phyloP scores from a whole-genome alignment of 2,888 invertebrate species.

The Cerceris ruficornis region DNA sequence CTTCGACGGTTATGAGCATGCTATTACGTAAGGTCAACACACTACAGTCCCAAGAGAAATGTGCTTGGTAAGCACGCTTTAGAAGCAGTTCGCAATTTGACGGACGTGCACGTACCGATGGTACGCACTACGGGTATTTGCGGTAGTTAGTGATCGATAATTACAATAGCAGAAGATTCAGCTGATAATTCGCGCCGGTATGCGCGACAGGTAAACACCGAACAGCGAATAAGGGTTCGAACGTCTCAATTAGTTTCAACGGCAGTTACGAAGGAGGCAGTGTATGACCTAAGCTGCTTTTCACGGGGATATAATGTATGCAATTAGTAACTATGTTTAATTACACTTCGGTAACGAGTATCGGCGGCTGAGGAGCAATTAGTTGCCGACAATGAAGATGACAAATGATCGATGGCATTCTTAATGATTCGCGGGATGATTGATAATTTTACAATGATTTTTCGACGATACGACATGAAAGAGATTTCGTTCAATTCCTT shows the following conservation, averaged over 20 bases:
- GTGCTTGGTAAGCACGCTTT: background rate
- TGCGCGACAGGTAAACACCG: slow-evolving; percentile 16
- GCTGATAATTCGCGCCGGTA: slow-evolving; percentile 23
- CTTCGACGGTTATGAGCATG: slow-evolving; percentile 29
- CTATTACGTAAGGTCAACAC: background rate
- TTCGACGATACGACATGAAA: slow-evolving; percentile 1
- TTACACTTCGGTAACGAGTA: slow-evolving; percentile 51
- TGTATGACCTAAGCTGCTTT: slow-evolving; percentile 22
- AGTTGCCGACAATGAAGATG: slow-evolving; percentile 47
- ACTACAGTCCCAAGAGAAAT: background rate
- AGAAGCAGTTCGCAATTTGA: slow-evolving; percentile 4
- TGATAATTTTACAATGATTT: slow-evolving; percentile 41
- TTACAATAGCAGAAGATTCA: slow-evolving; percentile 1
- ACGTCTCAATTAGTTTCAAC: slow-evolving; percentile 52
- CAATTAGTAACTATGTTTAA: slow-evolving; percentile 54
- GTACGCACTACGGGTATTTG: slow-evolving; percentile 6
- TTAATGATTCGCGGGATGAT: slow-evolving; percentile 46
- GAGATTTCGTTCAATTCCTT: background rate
- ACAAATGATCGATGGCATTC: slow-evolving; percentile 58
- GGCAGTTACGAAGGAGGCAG: slow-evolving; percentile 45
- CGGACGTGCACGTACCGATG: background rate
- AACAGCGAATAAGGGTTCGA: slow-evolving; percentile 3
- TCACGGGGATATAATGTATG: slow-evolving; percentile 53
- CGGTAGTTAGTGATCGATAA: slow-evolving; percentile 20
- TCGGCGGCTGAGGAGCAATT: slow-evolving; percentile 47